Conservation (phyloP, 2,797 vertebrate genomes). For the Petrocephalus sullivani region DNA sequence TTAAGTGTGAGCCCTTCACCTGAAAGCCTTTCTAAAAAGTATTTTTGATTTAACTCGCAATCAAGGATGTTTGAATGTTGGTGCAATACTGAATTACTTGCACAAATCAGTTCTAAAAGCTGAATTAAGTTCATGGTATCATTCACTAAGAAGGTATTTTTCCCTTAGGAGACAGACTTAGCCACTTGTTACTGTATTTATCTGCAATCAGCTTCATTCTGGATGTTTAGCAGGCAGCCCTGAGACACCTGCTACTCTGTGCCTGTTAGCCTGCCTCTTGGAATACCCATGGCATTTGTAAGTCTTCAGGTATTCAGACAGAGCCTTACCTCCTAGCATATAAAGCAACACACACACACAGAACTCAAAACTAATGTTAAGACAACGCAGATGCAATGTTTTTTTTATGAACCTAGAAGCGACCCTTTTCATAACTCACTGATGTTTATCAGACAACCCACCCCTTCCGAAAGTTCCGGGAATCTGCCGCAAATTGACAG, state of each 20-base stretch:
- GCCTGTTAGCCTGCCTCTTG: constrained; percentile 29
- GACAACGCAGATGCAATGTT: neutral
- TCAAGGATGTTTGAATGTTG: constrained; percentile 43
- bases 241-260: constrained; percentile 33
- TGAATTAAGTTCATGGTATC: neutral
- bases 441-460: neutral
- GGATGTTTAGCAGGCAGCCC: constrained; percentile 31
- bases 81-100: constrained; percentile 53
- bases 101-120: constrained; percentile 52
- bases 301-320: neutral
- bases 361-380: neutral
- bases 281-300: constrained; percentile 11
- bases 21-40: neutral
- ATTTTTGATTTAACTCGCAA: constrained; percentile 20
- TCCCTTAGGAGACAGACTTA: neutral
- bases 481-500: neutral
- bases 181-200: constrained; percentile 46
- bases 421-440: neutral
- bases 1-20: neutral
- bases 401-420: too few species aligned
- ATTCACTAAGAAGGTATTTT: neutral
- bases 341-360: neutral
- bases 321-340: neutral
- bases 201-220: constrained; percentile 55
- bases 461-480: neutral